Base-by-base conservation (phyloP, 2,888 invertebrate genomes). In the Machimus atricapillus region DNA sequence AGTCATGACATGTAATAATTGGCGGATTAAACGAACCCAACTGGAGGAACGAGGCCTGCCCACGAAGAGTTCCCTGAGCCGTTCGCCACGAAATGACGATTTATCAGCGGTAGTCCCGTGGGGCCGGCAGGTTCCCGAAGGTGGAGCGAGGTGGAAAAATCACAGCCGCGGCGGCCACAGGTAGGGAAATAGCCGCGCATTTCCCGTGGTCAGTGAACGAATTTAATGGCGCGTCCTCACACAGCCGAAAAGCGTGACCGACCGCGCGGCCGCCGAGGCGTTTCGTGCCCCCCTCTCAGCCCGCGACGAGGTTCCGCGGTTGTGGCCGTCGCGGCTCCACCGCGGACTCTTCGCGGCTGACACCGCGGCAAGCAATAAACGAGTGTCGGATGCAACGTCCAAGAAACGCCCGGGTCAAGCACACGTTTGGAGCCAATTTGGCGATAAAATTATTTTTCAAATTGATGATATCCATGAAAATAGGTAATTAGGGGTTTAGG, bases 11-110 rank as follows among this genome's bases (percentile, higher is more conserved):
- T 82, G 82, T 82, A 82, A 82, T 82, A 82, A 82, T 82, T 82
- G 82, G 66, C 82, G 66, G 82, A 82, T 82, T 82, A 82, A 82
- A 82, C 82, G 82, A 82, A 82, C 58, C 82, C 82, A 82, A 82
- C 82, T 82, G 82, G 37, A 19, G 12, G 82, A 58, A 66, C 34
- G n/a, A 40, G n/a, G 66, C 66, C 40, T 58, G 82, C 82, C 82
- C 82, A 82, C 82, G 82, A 82, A 82, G 82, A 66, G n/a, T 82
- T 76, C 76, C 76, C 27, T 76, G 27, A 76, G 66, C 66, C 76
- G 16, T 56, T 37, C 82, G 19, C 37, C 66, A 52, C 58, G 82
- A 66, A 37, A 58, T 82, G 82, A 79, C 46, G 79, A 79, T 79
- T 79, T 79, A 79, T 79, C 79, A 79, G 52, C n/a, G n/a, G 52